These are phyloP conservation scores for Lutraria rhynchaena DNA, from an alignment of 1,140 invertebrate genomes.

Conservation along the genomic window DNA sequence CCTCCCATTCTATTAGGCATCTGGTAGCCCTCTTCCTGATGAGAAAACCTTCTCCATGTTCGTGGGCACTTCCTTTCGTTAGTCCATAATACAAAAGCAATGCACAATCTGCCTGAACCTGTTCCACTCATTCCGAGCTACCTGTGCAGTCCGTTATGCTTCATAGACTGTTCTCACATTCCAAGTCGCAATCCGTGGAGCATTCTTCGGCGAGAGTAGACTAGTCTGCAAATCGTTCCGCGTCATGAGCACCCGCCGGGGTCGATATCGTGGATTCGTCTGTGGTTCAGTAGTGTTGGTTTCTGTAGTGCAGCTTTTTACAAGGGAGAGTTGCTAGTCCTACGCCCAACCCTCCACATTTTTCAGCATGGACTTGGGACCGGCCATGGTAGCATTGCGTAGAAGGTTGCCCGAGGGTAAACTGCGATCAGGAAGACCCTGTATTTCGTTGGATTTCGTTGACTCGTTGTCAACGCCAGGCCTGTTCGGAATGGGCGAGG, in stretches of 20 bases:
- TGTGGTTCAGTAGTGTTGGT: slow-evolving; percentile 4
- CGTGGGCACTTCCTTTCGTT: slow-evolving; percentile 45
- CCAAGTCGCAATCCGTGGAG: slow-evolving; percentile 11
- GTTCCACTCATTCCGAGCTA: slow-evolving; percentile 31
- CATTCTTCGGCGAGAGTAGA: slow-evolving; percentile 15
- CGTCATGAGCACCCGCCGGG: no score
- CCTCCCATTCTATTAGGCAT: no score
- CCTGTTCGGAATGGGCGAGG: no score
- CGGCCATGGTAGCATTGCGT: background rate
- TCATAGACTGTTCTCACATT: slow-evolving; percentile 43
- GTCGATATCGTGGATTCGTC: slow-evolving; percentile 6
- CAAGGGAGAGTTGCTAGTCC: slow-evolving; percentile 11
- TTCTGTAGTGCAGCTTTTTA: slow-evolving; percentile 15
- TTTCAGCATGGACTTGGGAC: background rate
- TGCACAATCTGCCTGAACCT: background rate
- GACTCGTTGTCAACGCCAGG: no score
- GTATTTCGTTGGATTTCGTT: no score
- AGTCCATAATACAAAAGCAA: slow-evolving; percentile 50
- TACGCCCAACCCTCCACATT: slow-evolving; percentile 25
- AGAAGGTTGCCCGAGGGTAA: no score
- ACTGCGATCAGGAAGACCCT: no score
- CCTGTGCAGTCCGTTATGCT: slow-evolving; percentile 23
- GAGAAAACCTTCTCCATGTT: slow-evolving; percentile 53
- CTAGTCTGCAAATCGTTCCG: background rate
- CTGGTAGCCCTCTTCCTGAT: slow-evolving; percentile 22